These are phyloP conservation scores for Parelbella ahira DNA, from an alignment of 2,888 invertebrate species.

Conservation along the genomic window DNA sequence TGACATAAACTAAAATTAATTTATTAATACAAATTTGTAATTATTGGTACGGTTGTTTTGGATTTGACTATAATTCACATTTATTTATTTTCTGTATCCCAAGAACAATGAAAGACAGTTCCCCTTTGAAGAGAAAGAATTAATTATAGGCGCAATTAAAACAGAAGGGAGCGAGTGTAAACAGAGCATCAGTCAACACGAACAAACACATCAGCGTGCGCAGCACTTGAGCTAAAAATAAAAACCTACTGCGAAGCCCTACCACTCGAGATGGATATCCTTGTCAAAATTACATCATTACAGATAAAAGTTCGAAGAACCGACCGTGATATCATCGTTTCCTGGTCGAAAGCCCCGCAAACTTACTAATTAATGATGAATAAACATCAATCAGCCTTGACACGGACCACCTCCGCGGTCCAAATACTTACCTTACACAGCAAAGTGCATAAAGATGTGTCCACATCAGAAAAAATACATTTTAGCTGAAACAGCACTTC, in stretches of 20 bases:
- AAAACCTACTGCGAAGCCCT: slow-evolving; percentile 47
- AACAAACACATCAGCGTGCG: slow-evolving; percentile 15
- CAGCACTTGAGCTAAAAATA: slow-evolving; percentile 59
- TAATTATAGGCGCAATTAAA: slow-evolving; percentile 22
- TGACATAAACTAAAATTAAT: too few species aligned
- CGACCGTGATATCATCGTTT: slow-evolving; percentile 63
- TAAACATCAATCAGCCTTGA: slow-evolving; percentile 41
- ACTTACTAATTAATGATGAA: slow-evolving; percentile 40
- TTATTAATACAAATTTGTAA: too few species aligned
- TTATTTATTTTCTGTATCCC: too few species aligned
- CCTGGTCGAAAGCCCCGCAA: slow-evolving; percentile 52
- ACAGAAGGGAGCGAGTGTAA: slow-evolving; percentile 19
- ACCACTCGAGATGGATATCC: slow-evolving; percentile 25
- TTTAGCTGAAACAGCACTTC: slow-evolving; percentile 7
- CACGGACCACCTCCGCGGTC: slow-evolving; percentile 34
- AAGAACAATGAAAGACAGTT: slow-evolving; percentile 5
- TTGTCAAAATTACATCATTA: slow-evolving; percentile 40
- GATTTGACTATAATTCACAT: too few species aligned
- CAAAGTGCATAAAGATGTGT: slow-evolving; percentile 6
- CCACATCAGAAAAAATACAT: slow-evolving; percentile 27
- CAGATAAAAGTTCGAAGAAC: slow-evolving; percentile 50
- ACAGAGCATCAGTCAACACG: slow-evolving; percentile 19
- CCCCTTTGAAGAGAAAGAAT: slow-evolving; percentile 7
- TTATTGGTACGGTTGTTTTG: too few species aligned
- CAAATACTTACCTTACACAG: slow-evolving; percentile 24